These are phyloP conservation scores for Megaceryle torquata DNA, from an alignment of 2,113 vertebrate species.

Conservation along the genomic window DNA sequence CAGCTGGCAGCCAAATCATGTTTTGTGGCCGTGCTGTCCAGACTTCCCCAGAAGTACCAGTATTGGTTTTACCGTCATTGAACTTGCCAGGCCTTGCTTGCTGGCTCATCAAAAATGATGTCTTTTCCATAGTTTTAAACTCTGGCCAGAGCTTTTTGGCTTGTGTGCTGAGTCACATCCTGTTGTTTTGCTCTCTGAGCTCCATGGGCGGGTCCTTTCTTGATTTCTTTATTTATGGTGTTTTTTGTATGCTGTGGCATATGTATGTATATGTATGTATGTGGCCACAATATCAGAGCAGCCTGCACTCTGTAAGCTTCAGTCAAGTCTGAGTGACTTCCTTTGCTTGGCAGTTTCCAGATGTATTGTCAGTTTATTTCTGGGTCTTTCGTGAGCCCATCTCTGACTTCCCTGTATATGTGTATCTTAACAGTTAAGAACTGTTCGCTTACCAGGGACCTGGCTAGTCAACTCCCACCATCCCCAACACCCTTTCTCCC, in stretches of 20 bases:
- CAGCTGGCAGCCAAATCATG: neutral
- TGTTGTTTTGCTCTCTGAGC: neutral
- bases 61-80: neutral
- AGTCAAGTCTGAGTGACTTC: slow-evolving; percentile 6
- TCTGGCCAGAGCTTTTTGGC: neutral
- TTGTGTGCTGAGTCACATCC: accelerated
- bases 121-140: neutral
- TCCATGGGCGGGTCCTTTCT: neutral
- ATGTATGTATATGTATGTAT: no score
- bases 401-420: neutral
- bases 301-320: neutral
- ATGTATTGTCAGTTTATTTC: slow-evolving; percentile 20
- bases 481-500: neutral
- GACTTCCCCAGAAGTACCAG: neutral
- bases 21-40: neutral
- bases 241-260: neutral
- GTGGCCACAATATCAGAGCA: neutral
- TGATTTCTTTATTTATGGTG: neutral
- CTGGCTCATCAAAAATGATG: neutral
- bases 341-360: slow-evolving; percentile 43
- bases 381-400: neutral
- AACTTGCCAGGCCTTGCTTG: neutral
- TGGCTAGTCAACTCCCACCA: neutral
- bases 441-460: neutral
- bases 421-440: neutral